phyloP scores from a whole-genome alignment of 2,797 vertebrate genomes.

The Oryzias dopingdopingensis region DNA sequence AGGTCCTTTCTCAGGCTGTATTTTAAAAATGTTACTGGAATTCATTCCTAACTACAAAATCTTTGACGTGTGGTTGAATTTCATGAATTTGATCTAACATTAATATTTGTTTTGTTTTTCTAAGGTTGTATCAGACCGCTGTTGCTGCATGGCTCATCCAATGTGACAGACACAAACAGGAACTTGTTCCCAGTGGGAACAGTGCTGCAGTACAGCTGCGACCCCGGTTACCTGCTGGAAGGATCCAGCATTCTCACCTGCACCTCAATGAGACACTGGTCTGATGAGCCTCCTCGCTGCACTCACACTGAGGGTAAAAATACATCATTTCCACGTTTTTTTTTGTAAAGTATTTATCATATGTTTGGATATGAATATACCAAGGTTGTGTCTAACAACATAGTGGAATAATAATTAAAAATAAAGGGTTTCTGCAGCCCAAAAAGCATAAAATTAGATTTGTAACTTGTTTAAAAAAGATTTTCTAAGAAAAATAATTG shows the following conservation, averaged over 20 bases:
- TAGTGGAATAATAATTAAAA: too few species aligned
- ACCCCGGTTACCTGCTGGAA: constrained; percentile 69
- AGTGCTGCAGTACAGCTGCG: constrained; percentile 75
- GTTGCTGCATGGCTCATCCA: constrained; percentile 64
- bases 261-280: constrained; percentile 68
- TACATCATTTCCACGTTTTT: not conserved
- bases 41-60: not conserved
- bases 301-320: constrained; percentile 63
- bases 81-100: not conserved
- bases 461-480: too few species aligned
- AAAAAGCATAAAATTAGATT: too few species aligned
- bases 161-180: constrained; percentile 70
- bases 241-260: constrained; percentile 71
- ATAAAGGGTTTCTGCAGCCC: too few species aligned
- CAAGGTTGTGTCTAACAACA: too few species aligned
- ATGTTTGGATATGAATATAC: too few species aligned
- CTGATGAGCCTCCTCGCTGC: constrained; percentile 72
- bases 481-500: too few species aligned
- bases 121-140: constrained; percentile 68
- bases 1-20: not conserved
- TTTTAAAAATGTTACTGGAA: not conserved
- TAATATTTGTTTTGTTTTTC: not conserved
- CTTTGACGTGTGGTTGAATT: too few species aligned
- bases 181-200: constrained; percentile 72
- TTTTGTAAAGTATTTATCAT: not conserved